phyloP scores from a whole-genome alignment of 2,113 vertebrate species.

The Gorsachius goisagi region DNA sequence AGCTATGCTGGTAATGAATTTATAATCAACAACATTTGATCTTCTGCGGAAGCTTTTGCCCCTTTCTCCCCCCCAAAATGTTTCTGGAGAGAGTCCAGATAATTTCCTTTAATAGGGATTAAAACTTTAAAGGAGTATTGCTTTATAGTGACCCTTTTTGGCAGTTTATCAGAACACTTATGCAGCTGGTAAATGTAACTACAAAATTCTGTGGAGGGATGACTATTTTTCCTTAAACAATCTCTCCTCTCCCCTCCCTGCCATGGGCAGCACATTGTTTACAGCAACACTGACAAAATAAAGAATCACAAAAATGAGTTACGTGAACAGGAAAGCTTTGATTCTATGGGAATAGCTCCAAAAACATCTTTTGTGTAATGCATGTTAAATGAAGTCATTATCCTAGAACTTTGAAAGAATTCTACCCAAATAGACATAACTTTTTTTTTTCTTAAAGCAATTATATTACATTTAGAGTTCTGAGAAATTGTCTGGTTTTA shows the following conservation, averaged over 20 bases:
- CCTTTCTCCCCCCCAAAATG: neutral
- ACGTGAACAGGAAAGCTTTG: conserved; percentile 45
- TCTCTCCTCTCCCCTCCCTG: conserved; percentile 8
- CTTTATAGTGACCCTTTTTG: conserved; percentile 55
- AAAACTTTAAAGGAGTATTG: conserved; percentile 56
- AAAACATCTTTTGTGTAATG: conserved; percentile 31
- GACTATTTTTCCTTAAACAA: conserved; percentile 46
- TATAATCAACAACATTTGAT: conserved; percentile 67
- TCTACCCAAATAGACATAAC: conserved; percentile 18
- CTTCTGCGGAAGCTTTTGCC: conserved; percentile 47
- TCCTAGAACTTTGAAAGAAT: conserved; percentile 34
- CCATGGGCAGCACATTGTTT: conserved; percentile 38
- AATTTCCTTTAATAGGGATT: conserved; percentile 60
- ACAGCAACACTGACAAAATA: conserved; percentile 58
- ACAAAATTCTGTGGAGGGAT: conserved; percentile 24
- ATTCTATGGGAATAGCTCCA: conserved; percentile 39
- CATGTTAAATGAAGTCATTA: conserved; percentile 46
- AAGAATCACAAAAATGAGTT: conserved; percentile 52
- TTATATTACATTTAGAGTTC: conserved; percentile 23
- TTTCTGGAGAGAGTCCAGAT: conserved; percentile 61
- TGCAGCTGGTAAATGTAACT: conserved; percentile 49
- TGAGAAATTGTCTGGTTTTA: conserved; percentile 7
- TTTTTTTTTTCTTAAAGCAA: neutral
- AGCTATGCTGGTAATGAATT: conserved; percentile 62
- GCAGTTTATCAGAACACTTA: conserved; percentile 46